Base-by-base conservation (phyloP, 2,888 invertebrate genomes). In the Pristionchus arcanus region DNA sequence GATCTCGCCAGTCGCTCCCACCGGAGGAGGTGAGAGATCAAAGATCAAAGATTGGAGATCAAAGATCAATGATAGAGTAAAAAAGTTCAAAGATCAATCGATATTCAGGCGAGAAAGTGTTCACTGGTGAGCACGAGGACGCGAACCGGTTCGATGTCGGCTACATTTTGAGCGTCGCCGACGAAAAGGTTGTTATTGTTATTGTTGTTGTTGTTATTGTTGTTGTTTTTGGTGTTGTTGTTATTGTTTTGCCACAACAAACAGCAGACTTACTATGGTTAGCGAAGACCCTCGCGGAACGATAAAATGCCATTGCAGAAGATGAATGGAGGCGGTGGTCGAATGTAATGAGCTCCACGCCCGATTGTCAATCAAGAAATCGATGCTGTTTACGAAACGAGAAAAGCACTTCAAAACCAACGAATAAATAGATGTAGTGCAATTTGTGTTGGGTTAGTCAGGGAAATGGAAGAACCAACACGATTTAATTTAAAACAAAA, bases 131-230 rank as follows among this genome's bases (percentile, higher is more conserved):
- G 31, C 74, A 74, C 74, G 74, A 83, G 15, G 83, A 83, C 16
- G 83, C 49, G n/a, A 83, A 83, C 37, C 31, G 53, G 53, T 83
- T n/a, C 25, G 83, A 83, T 28, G 31, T 55, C 55, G 83, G 83
- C 4, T 55, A 83, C 55, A 83, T 83, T 53, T 9, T 83, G 19
- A 83, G 53, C 31, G 53, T 53, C n/a, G 83, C 49, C 55, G 83
- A 83, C n/a, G 74, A 74, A 34, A 74, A 74, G 74, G 74, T 74
- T 28, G 9, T 11, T 74, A 49, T 49, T 63, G 63, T 63, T 63
- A 4, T 28, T 74, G 31, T 28, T 74, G 31, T 37, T 74, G 3
- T 37, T 63, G 59, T 55, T 55, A 2, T 19, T 55, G 16, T 34
- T 74, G 37, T 37, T 37, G 31, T 16, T 71, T 21, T 74, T 34